Evolutionary conservation across 1,140 invertebrate species (phyloP).

Genomic region (Coelopa frigida): DNA sequence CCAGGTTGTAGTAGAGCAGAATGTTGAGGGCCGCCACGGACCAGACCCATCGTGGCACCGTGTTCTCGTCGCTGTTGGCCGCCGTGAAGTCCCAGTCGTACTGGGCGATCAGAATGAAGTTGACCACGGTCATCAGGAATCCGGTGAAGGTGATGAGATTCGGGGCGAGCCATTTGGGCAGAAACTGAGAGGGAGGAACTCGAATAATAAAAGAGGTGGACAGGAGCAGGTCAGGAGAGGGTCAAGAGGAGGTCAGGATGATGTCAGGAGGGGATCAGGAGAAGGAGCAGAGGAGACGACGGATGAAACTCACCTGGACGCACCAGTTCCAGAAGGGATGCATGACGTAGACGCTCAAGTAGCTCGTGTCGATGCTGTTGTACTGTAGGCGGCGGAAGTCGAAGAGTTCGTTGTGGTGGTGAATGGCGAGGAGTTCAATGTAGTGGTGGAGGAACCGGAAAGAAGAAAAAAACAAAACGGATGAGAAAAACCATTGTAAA

Average conservation of each 20-base stretch:
- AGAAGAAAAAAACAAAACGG: constrained; percentile 21
- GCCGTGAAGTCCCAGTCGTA: constrained; percentile 81
- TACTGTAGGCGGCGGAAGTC: constrained; percentile 62
- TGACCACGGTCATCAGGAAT: constrained; percentile 86
- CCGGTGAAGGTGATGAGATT: constrained; percentile 94
- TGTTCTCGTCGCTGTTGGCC: constrained; percentile 51
- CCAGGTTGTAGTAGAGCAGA: constrained; percentile 91
- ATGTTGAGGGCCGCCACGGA: constrained; percentile 78
- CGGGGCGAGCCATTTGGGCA: constrained; percentile 89
- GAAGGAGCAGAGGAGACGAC: too few relatives aligned
- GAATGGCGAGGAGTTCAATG: too few relatives aligned
- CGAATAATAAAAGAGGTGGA: too few relatives aligned
- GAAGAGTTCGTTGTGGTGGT: neutral
- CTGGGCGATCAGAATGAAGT: constrained; percentile 77
- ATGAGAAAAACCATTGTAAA: constrained; percentile 8
- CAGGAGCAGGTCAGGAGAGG: too few relatives aligned
- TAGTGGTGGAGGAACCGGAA: neutral
- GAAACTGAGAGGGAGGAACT: constrained; percentile 58
- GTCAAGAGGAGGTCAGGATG: too few relatives aligned
- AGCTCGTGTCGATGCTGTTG: constrained; percentile 85
- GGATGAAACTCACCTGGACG: constrained; percentile 70
- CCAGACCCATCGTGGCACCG: constrained; percentile 84
- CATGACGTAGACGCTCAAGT: constrained; percentile 91
- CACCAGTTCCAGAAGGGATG: constrained; percentile 96
- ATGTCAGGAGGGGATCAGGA: too few relatives aligned